Percentiles rank a stretch among this genome's conserved stretches.
These are phyloP conservation scores for Magallana nippona DNA, from an alignment of 2,888 invertebrate species.

Conservation along the genomic window DNA sequence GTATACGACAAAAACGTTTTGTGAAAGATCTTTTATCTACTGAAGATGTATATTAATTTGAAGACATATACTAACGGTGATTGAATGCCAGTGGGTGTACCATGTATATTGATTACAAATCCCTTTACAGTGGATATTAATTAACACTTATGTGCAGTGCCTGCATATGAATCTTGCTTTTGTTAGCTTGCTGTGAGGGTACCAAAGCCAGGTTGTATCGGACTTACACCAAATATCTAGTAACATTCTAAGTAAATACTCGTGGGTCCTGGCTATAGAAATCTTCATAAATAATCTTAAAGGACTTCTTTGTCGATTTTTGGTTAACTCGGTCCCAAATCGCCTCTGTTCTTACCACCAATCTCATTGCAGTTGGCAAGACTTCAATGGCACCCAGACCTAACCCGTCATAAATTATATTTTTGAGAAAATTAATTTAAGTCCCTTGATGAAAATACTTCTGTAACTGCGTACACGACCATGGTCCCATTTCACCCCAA, in stretches of 20 bases:
- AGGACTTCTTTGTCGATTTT: slow-evolving; percentile 4
- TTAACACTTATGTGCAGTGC: not conserved
- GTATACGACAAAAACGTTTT: no score
- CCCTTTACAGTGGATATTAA: not conserved
- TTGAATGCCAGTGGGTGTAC: no score
- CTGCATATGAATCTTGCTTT: not conserved
- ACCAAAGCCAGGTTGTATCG: not conserved
- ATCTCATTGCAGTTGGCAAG: not conserved
- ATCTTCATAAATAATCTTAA: slow-evolving; percentile 14
- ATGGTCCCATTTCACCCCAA: not conserved
- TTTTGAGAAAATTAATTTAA: slow-evolving; percentile 12
- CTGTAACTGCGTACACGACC: not conserved
- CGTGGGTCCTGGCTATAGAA: not conserved
- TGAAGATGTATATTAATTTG: no score
- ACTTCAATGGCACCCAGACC: not conserved
- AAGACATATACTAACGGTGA: no score
- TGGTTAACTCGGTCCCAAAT: slow-evolving; percentile 15
- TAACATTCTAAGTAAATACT: not conserved
- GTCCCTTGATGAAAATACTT: slow-evolving; percentile 14
- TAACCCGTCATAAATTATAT: slow-evolving; percentile 16
- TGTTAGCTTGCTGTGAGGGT: not conserved
- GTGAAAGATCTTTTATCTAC: no score
- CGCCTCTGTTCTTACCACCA: not conserved
- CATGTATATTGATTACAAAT: not conserved
- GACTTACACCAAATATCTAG: not conserved